Conservation (phyloP, 2,888 invertebrate species). For the Cosmia pyralina region DNA sequence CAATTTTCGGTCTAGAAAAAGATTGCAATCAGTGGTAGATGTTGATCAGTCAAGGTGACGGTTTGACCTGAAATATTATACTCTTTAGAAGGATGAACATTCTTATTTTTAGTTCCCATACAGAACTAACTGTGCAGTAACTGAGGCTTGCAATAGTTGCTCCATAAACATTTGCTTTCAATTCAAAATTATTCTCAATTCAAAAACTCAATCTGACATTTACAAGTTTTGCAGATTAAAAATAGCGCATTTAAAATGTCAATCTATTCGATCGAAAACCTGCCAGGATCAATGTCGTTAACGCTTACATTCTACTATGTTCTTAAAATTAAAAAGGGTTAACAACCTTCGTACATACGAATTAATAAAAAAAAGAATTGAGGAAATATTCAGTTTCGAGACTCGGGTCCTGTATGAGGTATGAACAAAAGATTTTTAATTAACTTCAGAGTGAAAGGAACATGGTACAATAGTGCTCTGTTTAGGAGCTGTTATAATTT, state of each 20-base stretch:
- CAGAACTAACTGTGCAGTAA: background rate
- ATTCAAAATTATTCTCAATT: conserved; percentile 2
- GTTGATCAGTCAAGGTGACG: conserved; percentile 14
- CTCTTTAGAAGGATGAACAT: conserved; percentile 4
- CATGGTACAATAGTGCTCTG: conserved; percentile 13
- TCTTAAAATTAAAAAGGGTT: conserved; percentile 49
- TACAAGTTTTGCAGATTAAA: conserved; percentile 31
- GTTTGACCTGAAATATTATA: conserved; percentile 1
- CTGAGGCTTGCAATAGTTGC: background rate
- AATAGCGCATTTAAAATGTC: conserved; percentile 44
- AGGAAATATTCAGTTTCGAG: conserved; percentile 60
- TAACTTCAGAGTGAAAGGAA: conserved; percentile 58
- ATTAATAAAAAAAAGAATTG: conserved; percentile 59
- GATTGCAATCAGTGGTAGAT: conserved; percentile 30
- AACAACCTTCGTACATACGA: conserved; percentile 53
- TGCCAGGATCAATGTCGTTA: conserved; percentile 40
- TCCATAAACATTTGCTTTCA: background rate
- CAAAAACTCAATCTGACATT: conserved; percentile 34
- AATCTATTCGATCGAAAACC: conserved; percentile 35
- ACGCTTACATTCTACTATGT: conserved; percentile 38
- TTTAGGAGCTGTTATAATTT: conserved; percentile 15
- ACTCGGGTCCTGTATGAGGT: conserved; percentile 28
- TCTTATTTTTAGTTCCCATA: background rate
- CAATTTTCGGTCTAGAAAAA: conserved; percentile 20
- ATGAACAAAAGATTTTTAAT: conserved; percentile 49